Percentiles rank a stretch among this genome's conserved stretches.
These are phyloP conservation scores for Crepidodera aurea DNA, from an alignment of 2,888 invertebrate genomes.

Conservation along the genomic window DNA sequence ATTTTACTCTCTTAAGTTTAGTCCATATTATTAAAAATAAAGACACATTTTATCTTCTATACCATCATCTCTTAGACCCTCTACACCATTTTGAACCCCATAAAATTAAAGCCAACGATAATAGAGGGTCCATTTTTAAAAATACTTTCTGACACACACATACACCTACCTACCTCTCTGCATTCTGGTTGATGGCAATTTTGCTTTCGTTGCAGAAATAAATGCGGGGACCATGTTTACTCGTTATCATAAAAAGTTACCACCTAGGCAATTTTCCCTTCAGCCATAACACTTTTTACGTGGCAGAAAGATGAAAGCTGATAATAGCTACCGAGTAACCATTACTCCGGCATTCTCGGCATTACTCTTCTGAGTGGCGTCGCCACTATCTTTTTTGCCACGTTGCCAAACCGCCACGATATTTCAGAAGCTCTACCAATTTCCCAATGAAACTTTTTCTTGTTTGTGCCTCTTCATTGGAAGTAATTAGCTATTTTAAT, in stretches of 20 bases:
- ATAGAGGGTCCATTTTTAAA: conserved; percentile 24
- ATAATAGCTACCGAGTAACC: conserved; percentile 54
- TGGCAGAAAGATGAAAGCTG: conserved; percentile 53
- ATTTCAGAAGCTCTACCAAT: neutral
- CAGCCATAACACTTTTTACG: conserved; percentile 54
- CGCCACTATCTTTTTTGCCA: conserved; percentile 21
- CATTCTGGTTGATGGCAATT: conserved; percentile 9
- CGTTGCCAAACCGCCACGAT: conserved; percentile 8
- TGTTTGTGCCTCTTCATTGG: no score
- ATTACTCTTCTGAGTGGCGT: conserved; percentile 38
- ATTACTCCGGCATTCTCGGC: conserved; percentile 50
- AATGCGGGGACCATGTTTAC: conserved; percentile 47
- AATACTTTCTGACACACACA: conserved; percentile 24
- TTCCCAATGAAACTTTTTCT: no score
- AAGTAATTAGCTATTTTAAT: no score
- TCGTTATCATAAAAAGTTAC: conserved; percentile 57
- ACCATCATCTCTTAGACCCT: no score
- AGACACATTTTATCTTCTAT: no score
- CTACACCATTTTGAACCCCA: conserved; percentile 12
- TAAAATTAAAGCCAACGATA: conserved; percentile 32
- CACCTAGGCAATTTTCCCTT: conserved; percentile 56
- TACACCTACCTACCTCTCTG: conserved; percentile 10
- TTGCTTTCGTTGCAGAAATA: conserved; percentile 36
- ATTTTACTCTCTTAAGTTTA: no score
- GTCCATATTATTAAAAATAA: no score